A percentile compares a stretch with the other conserved stretches of the same genome.
Conservation (phyloP, 2,888 invertebrate genomes). For the Campopleginae sp. region DNA sequence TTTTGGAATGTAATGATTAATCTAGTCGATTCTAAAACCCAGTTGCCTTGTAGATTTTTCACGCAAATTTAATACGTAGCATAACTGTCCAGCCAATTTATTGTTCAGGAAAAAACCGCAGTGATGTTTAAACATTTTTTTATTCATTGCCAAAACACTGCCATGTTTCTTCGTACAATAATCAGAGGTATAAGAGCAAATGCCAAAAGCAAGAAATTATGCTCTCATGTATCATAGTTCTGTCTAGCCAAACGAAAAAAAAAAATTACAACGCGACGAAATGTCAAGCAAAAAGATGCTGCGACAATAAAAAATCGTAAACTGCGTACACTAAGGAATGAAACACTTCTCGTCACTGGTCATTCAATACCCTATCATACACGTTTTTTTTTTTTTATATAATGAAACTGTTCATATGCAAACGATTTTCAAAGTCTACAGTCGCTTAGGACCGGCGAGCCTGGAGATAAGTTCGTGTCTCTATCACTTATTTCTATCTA, state of each 20-base stretch:
- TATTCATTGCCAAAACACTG: constrained; percentile 10
- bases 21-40: constrained; percentile 13
- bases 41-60: constrained; percentile 38
- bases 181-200: neutral
- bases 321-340: constrained; percentile 62
- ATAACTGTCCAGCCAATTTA: constrained; percentile 7
- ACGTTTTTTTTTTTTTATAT: constrained; percentile 52
- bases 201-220: constrained; percentile 33
- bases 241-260: constrained; percentile 73
- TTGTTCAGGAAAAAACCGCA: neutral
- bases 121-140: neutral
- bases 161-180: constrained; percentile 20
- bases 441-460: constrained; percentile 75
- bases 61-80: constrained; percentile 18
- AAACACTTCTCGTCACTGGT: constrained; percentile 63
- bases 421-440: constrained; percentile 70
- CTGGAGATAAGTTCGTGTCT: constrained; percentile 78
- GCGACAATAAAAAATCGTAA: constrained; percentile 76
- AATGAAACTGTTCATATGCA: constrained; percentile 25
- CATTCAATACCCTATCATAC: constrained; percentile 65
- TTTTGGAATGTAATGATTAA: neutral
- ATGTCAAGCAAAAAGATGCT: constrained; percentile 71
- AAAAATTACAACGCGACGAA: constrained; percentile 52
- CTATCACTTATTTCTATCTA: constrained; percentile 63
- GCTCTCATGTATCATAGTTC: constrained; percentile 70